These are phyloP conservation scores for Catostylus mosaicus DNA, from an alignment of 30 jellyfish, hydroid and myxozoan species.

Conservation along the genomic window DNA sequence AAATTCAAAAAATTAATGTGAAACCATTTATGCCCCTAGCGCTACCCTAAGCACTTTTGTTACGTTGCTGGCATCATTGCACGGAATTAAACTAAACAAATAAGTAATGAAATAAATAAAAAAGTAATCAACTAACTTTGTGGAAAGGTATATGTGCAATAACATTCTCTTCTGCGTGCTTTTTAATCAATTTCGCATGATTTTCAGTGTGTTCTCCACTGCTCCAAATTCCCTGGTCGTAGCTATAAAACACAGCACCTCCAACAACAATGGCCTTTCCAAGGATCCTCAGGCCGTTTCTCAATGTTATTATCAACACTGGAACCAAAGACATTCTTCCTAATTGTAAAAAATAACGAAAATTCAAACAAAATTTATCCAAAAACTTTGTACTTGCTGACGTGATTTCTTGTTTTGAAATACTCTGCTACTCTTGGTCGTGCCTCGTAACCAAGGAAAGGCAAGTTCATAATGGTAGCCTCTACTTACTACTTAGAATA, in stretches of 20 bases:
- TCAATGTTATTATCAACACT: slow-evolving; percentile 37
- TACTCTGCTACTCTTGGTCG: too few species aligned
- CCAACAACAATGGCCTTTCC: slow-evolving; percentile 64
- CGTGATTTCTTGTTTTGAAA: too few species aligned
- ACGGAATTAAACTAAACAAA: too few species aligned
- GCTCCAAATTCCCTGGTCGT: slow-evolving; percentile 64
- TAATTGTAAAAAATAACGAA: neutral
- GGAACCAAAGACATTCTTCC: slow-evolving; percentile 56
- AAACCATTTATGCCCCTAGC: too few species aligned
- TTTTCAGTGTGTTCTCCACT: slow-evolving; percentile 37
- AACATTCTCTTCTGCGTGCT: slow-evolving; percentile 49
- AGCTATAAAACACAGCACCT: slow-evolving; percentile 56
- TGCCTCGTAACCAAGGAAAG: too few species aligned
- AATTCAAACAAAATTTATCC: neutral
- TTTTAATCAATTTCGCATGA: slow-evolving; percentile 40
- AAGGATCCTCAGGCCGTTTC: slow-evolving; percentile 42
- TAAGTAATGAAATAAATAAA: too few species aligned
- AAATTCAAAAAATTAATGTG: too few species aligned
- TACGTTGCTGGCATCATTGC: too few species aligned
- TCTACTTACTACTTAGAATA: too few species aligned
- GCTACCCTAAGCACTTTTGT: too few species aligned
- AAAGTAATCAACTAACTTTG: slow-evolving; percentile 20
- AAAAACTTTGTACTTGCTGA: too few species aligned
- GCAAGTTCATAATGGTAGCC: too few species aligned
- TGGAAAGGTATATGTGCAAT: slow-evolving; percentile 51